Evolutionary conservation across 2,888 invertebrate species (phyloP), one percentile per base, ranked within the genome.

Genomic region (Latrodectus hesperus): DNA sequence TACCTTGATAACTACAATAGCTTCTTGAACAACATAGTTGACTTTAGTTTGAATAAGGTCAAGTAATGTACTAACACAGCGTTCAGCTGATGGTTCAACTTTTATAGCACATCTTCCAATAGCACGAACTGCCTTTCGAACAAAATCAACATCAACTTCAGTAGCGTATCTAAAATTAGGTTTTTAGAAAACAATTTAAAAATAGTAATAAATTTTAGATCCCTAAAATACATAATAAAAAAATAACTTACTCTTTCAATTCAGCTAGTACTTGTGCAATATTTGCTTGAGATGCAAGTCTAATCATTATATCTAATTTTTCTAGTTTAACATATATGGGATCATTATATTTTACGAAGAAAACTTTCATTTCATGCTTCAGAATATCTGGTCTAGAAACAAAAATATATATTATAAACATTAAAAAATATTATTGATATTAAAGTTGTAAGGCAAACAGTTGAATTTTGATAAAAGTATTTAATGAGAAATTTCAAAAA

Each of bases 331-430:
- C 99, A 93, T 99, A 99, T 92, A 99, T 99, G 0, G 99, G 99
- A 93, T 99, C 99, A 93, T 99, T 99, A 94, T 99, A 99, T 92
- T 99, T 99, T 64, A 99, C 99, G 92, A 99, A 99, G 94, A 99
- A 99, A 80, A 97, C 98, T 94, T 99, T 99, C 99, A 99, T 99
- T 93, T 99, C 99, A 91, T 99, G 98, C 92, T 99, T 99, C 72
- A 99, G 93, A 90, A 99, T 99, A 88, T 99, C 99, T 0, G 99
- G 98, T 70, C 99, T 89, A 49, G 22, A 64, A n/a, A 16, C 6
- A 60, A 60, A 60, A 38, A 38, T 38, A 38, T 6, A 38, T 38
- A 6, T 38, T 38, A 38, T 38, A 4, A 38, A 38, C 1, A 38
- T 6, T 38, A 1, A 38, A 38, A 6, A 22, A 22, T 1, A 38